Evolutionary conservation across 1,140 invertebrate species (phyloP), one percentile per base, ranked within the genome.

Genomic region (Piezodorus guildinii): DNA sequence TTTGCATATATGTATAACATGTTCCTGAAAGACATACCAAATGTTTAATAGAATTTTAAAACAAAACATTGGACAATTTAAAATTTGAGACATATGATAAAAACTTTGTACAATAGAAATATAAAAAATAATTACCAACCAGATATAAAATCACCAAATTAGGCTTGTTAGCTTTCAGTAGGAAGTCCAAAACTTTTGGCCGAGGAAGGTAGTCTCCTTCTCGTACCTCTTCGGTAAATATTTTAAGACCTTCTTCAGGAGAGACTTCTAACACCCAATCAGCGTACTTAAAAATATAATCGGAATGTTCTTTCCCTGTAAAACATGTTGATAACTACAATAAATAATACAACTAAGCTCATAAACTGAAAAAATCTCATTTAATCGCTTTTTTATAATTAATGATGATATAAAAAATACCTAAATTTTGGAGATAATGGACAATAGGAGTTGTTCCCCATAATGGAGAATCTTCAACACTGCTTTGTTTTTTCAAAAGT

Each of bases 201-300:
- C 94, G 79, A 0, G 95, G 92, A 19, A 98, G 76, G 45, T 85
- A 81, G 74, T 96, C 91, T 0, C 93, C 88, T 81, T 94, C 92
- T 61, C 84, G 75, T 12, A 90, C 77, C 73, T 96, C 91, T 75
- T 96, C 94, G 61, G 88, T 96, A 73, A 97, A 98, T 72, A 97
- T 97, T 73, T 89, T 86, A 0, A 98, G 74, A 14, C 94, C 95
- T 75, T 96, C 90, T 68, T 91, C 86, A 2, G 93, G 91, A 75
- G 90, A 78, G 70, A 86, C 81, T 66, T 85, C 83, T 19, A 98
- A 74, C 51, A 98, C 88, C 91, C 92, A 96, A 65, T 88, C 85
- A n/a, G 93, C 83, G 79, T 94, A 98, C 74, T 97, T 88, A 69
- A 97, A 87, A 70, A 98, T 96, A 43, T 98, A 74, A 68, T 92